Conservation (phyloP, 2,113 vertebrate genomes). For the Mormyrus lacerda region DNA sequence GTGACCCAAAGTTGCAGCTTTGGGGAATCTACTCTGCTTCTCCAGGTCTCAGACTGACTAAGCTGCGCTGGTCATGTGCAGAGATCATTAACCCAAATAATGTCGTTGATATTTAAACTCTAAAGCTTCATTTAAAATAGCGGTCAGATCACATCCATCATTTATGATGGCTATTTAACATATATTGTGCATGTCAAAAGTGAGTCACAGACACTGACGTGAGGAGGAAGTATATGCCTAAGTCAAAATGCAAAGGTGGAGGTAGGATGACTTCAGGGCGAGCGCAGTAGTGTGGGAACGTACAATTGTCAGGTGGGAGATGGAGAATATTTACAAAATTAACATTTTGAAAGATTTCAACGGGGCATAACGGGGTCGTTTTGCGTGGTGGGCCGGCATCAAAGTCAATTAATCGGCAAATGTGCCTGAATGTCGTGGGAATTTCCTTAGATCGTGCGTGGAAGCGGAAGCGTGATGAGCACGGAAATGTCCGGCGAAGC, state of each 20-base stretch:
- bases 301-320: background rate
- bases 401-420: background rate
- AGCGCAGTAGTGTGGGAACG: background rate
- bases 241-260: background rate
- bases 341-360: background rate
- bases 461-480: background rate
- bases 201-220: background rate
- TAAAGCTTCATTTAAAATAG: background rate
- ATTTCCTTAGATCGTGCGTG: background rate
- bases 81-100: background rate
- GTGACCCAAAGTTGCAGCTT: background rate
- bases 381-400: background rate
- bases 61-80: background rate
- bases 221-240: background rate
- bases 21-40: background rate
- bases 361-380: background rate
- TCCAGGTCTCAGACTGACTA: background rate
- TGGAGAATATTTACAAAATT: background rate
- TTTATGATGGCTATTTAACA: background rate
- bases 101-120: background rate
- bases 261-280: background rate
- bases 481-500: too few relatives aligned
- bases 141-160: background rate
- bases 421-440: background rate
- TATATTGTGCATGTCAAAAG: background rate